A percentile compares a stretch with the other conserved stretches of the same genome.
phyloP scores from a whole-genome alignment of 2,888 invertebrate species.

The Megalurothrips usitatus region DNA sequence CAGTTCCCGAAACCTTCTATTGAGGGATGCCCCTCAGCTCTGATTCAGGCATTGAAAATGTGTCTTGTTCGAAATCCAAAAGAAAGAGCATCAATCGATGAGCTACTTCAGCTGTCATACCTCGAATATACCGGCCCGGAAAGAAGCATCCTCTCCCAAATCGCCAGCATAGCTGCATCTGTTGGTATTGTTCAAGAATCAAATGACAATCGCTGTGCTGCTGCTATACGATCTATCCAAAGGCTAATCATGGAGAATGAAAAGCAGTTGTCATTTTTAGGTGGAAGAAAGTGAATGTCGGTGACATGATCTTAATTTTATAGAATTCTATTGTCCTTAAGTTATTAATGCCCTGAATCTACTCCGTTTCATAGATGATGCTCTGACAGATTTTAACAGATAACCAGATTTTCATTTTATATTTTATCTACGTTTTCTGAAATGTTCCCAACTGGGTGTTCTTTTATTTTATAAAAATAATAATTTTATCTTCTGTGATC shows the following conservation, averaged over 20 bases:
- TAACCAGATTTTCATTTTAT: not conserved
- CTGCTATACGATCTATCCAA: not conserved
- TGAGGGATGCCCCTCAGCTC: constrained; percentile 54
- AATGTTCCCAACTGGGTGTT: not conserved
- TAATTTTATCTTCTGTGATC: no score
- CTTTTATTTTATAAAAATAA: no score
- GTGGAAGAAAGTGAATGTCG: not conserved
- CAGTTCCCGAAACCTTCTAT: constrained; percentile 56
- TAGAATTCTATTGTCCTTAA: not conserved
- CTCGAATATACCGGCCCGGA: not conserved
- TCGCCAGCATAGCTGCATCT: not conserved
- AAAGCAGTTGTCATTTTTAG: not conserved
- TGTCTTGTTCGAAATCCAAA: constrained; percentile 72
- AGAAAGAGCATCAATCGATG: constrained; percentile 66
- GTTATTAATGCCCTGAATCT: not conserved
- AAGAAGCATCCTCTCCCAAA: not conserved
- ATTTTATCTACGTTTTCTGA: not conserved
- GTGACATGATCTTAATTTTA: not conserved
- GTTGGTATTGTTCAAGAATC: not conserved
- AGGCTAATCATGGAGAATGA: not conserved
- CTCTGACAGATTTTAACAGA: not conserved
- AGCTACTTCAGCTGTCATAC: constrained; percentile 59
- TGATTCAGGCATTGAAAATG: constrained; percentile 61
- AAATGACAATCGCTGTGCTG: not conserved
- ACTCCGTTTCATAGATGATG: not conserved